These are phyloP conservation scores for Papilio glaucus DNA, from an alignment of 1,140 invertebrate species.

Conservation along the genomic window DNA sequence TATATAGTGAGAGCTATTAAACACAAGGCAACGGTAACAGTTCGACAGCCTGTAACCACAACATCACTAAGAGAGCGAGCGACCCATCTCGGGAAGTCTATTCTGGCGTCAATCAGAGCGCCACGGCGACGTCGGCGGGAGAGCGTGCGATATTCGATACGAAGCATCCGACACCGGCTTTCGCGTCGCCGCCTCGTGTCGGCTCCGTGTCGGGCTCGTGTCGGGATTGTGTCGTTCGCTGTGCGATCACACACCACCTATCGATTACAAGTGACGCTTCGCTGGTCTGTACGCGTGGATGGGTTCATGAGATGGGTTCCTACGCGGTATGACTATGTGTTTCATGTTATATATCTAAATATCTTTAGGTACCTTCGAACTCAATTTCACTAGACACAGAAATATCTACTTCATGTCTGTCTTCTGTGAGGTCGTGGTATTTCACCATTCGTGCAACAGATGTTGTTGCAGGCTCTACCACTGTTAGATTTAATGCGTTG, in stretches of 20 bases:
- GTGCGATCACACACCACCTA: slow-evolving; percentile 7
- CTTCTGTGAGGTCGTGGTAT: too few species aligned
- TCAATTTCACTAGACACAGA: too few species aligned
- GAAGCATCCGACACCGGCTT: slow-evolving; percentile 43
- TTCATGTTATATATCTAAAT: not conserved
- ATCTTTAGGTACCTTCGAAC: too few species aligned
- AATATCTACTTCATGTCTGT: too few species aligned
- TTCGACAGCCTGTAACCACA: slow-evolving; percentile 6
- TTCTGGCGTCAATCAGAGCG: slow-evolving; percentile 41
- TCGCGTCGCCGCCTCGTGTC: slow-evolving; percentile 40
- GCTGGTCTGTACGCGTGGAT: slow-evolving; percentile 18
- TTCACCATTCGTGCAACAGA: too few species aligned
- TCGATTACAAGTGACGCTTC: slow-evolving; percentile 13
- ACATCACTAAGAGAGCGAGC: not conserved
- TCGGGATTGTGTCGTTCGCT: not conserved
- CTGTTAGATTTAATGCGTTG: too few species aligned
- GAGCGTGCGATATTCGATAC: slow-evolving; percentile 40
- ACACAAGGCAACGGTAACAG: slow-evolving; percentile 21
- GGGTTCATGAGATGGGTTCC: slow-evolving; percentile 7
- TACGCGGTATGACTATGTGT: not conserved
- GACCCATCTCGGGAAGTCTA: slow-evolving; percentile 19
- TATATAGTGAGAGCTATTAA: slow-evolving; percentile 8
- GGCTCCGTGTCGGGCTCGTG: slow-evolving; percentile 10
- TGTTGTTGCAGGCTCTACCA: too few species aligned
- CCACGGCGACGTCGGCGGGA: not conserved